These are phyloP conservation scores for Recurvirostra avosetta DNA, from an alignment of 2,113 vertebrate genomes.

Conservation along the genomic window DNA sequence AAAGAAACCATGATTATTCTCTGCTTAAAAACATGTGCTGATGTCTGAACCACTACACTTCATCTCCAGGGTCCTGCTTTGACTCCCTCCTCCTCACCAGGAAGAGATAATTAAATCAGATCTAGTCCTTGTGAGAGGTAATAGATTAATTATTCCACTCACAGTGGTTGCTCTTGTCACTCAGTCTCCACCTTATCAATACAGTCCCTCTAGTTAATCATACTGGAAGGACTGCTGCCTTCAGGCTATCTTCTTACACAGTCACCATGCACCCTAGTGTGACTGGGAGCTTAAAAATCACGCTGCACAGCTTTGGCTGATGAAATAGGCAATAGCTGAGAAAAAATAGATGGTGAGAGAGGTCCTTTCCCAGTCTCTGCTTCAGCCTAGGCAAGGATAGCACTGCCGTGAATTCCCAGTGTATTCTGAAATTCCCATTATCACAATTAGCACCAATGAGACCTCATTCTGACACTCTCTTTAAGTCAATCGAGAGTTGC, in stretches of 20 bases:
- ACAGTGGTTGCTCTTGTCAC: not conserved
- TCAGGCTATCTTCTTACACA: not conserved
- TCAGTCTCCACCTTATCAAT: constrained; percentile 23
- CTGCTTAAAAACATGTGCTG: not conserved
- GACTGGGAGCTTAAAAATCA: not conserved
- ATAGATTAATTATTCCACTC: constrained; percentile 49
- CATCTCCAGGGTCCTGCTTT: not conserved
- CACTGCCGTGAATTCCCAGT: not conserved
- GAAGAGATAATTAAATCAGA: constrained; percentile 59
- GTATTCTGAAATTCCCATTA: not conserved
- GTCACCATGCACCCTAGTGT: not conserved
- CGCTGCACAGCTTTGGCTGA: not conserved
- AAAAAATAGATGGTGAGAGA: not conserved
- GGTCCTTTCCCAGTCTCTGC: not conserved
- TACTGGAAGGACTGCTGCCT: not conserved
- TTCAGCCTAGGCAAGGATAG: not conserved
- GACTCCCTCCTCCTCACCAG: not conserved
- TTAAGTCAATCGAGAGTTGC: not conserved
- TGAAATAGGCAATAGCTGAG: not conserved
- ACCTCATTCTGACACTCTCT: not conserved
- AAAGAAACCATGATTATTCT: not conserved
- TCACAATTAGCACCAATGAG: not conserved
- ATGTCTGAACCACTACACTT: not conserved
- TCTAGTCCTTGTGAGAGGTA: constrained; percentile 27
- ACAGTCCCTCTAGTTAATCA: not conserved